Conservation (phyloP, 2,888 invertebrate species). For the Onchidella celtica region DNA sequence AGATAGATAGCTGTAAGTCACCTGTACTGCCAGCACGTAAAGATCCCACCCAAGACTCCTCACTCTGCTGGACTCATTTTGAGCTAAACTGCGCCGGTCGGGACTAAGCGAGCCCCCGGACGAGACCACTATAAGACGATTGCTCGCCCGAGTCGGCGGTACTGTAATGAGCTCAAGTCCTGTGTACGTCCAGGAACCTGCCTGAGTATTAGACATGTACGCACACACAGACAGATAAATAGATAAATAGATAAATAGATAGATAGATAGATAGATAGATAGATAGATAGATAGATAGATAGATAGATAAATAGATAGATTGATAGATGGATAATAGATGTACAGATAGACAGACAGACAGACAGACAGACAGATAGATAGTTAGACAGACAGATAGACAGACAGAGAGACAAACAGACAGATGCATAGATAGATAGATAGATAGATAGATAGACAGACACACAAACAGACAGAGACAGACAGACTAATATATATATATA, state of each 20-base stretch:
- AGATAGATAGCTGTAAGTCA: too few species aligned
- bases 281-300: neutral
- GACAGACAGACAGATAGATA: too few species aligned
- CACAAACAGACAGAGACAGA: too few species aligned
- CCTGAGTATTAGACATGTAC: neutral
- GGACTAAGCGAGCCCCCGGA: neutral
- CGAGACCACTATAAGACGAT: neutral
- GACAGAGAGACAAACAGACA: too few species aligned
- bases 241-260: neutral
- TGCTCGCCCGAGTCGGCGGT: neutral
- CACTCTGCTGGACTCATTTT: neutral
- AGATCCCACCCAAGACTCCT: neutral
- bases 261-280: neutral
- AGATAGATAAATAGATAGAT: too few species aligned
- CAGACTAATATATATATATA: too few species aligned
- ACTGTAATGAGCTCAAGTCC: neutral
- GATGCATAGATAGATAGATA: too few species aligned
- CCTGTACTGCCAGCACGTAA: neutral
- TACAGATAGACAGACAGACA: too few species aligned
- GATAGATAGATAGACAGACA: too few species aligned
- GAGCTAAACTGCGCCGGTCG: neutral
- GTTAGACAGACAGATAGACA: too few species aligned
- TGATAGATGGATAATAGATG: too few species aligned
- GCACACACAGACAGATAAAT: neutral
- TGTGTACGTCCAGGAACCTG: neutral